These are phyloP conservation scores for Limnephilus lunatus DNA, from an alignment of 2,888 invertebrate species.

Conservation along the genomic window DNA sequence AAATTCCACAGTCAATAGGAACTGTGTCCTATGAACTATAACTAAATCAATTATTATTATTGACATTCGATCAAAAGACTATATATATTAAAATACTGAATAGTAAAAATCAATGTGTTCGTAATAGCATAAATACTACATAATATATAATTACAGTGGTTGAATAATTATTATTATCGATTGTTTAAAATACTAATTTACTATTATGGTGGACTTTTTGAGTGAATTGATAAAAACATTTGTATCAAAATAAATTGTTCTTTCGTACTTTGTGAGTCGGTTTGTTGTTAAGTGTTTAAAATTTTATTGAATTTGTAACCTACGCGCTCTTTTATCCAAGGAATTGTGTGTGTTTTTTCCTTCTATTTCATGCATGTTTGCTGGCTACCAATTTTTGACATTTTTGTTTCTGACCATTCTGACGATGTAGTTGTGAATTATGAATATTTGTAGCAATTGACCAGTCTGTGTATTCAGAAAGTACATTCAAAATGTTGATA, in stretches of 20 bases:
- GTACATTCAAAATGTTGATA: neutral
- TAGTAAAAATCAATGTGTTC: constrained; percentile 33
- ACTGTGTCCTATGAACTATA: neutral
- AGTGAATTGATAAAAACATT: neutral
- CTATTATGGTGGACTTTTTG: neutral
- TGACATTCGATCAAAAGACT: neutral
- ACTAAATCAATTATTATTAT: neutral
- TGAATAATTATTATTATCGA: neutral
- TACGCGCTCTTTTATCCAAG: neutral
- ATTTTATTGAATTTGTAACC: neutral
- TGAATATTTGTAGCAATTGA: neutral
- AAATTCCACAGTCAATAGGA: neutral
- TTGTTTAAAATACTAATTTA: neutral
- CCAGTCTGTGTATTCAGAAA: neutral
- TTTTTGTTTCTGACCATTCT: no score
- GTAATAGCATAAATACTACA: neutral
- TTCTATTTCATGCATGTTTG: neutral
- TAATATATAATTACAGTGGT: neutral
- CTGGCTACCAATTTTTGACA: neutral
- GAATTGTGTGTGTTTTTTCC: neutral
- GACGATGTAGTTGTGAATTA: neutral
- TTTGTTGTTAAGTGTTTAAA: neutral
- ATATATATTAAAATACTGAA: constrained; percentile 13
- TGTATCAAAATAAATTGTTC: neutral
- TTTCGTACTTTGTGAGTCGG: neutral